Evolutionary conservation across 2,888 invertebrate genomes (phyloP).

Genomic region (Dichetophora obliterata): DNA sequence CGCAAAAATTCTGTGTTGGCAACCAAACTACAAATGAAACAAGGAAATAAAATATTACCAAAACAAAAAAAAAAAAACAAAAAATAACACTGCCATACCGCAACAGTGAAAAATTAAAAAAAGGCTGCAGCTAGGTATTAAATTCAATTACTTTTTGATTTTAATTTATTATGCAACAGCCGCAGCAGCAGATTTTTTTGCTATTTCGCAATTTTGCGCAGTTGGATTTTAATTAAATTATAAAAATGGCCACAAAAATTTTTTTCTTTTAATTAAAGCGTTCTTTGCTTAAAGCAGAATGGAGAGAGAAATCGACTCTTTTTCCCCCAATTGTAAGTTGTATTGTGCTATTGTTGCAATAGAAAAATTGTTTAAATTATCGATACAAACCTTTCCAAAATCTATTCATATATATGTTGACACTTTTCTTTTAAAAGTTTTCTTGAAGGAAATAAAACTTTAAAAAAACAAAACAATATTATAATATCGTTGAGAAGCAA

Average conservation of each 20-base stretch:
- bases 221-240: conserved; percentile 30
- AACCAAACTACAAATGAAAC: conserved; percentile 15
- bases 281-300: too few species aligned
- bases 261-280: conserved; percentile 15
- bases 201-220: background rate
- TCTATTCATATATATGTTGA: too few species aligned
- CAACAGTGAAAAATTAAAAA: background rate
- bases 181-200: background rate
- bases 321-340: background rate
- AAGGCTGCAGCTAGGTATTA: conserved; percentile 10
- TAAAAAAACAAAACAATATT: too few species aligned
- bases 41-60: background rate
- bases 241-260: conserved; percentile 35
- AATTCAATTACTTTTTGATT: conserved; percentile 39
- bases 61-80: background rate
- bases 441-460: too few species aligned
- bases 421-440: too few species aligned
- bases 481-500: too few species aligned
- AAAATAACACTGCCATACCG: background rate
- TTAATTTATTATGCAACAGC: conserved; percentile 36
- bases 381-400: too few species aligned
- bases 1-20: conserved; percentile 16
- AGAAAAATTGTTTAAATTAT: background rate
- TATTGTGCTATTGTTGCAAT: background rate
- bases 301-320: too few species aligned